Evolutionary conservation across 2,888 invertebrate genomes (phyloP), one percentile per base, ranked within the genome.

Genomic region (Tipula vernalis): DNA sequence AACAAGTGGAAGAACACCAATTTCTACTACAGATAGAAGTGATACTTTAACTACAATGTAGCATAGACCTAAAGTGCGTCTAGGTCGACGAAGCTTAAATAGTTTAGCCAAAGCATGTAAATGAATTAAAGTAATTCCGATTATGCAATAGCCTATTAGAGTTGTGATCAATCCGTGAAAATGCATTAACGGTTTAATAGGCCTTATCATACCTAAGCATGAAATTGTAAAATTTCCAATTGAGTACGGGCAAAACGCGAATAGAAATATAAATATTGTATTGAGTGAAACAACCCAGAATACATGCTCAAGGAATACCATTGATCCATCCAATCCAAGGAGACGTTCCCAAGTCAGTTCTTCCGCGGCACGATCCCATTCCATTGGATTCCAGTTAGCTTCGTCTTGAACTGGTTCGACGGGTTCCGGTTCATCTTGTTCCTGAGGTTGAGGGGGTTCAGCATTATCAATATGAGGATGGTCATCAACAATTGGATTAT

Each of bases 251-350:
- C 96, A 96, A 90, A 98, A 99, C 83, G 99, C 99, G 92, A 99
- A 99, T 28, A 98, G 96, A 88, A 99, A 94, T 88, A 99, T 99
- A 91, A 99, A 99, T 87, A 99, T 93, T 0, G 99, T 98, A 90
- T 99, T 99, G 41, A 99, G 92, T 0, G 98, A 98, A 28, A 99
- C 98, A 36, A 99, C 98, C 99, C 99, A 99, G 91, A 99, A 99
- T 0, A 99, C 99, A 92, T 99, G 99, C 91, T 99, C 99, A 87
- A 99, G 92, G 90, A 99, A 99, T 86, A 98, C 96, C 89, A 99
- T 94, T 0, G 99, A 99, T 0, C 99, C 99, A 91, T 99, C 99
- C 10, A 99, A 92, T 0, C 99, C 99, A 0, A 99, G 93, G 5
- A 99, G 92, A 88, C 98, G 94, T 90, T 99, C 99, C 99, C 99